phyloP scores from a whole-genome alignment of 1,140 invertebrate species.

The Drosophila ogumai region DNA sequence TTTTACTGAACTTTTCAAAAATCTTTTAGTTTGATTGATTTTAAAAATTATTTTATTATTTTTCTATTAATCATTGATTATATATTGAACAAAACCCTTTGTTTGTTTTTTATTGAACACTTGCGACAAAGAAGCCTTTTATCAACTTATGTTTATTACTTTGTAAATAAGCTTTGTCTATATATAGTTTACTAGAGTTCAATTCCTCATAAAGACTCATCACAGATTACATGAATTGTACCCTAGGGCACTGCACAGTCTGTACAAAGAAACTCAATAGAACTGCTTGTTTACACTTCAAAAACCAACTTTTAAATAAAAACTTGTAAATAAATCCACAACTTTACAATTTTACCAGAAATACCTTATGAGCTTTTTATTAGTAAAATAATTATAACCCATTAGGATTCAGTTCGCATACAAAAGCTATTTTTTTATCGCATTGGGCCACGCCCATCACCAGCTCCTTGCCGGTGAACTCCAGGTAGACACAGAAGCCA shows the following conservation, averaged over 20 bases:
- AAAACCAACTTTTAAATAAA: background rate
- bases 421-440: constrained; percentile 39
- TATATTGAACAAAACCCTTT: background rate
- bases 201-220: background rate
- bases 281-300: background rate
- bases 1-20: background rate
- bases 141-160: background rate
- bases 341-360: background rate
- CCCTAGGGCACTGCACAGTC: background rate
- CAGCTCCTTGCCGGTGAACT: constrained; percentile 28
- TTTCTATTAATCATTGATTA: background rate
- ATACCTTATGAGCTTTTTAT: background rate
- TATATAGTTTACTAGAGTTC: background rate
- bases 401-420: constrained; percentile 34
- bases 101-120: background rate
- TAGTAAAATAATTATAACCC: background rate
- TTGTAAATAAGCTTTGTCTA: background rate
- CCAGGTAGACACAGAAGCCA: constrained; percentile 52
- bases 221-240: background rate
- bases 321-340: background rate
- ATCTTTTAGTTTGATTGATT: too few relatives aligned
- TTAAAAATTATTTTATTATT: background rate
- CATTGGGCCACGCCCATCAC: constrained; percentile 40
- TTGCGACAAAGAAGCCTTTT: background rate
- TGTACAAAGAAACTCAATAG: background rate